phyloP scores from a whole-genome alignment of 2,797 vertebrate genomes.

The Myotis planiceps region DNA sequence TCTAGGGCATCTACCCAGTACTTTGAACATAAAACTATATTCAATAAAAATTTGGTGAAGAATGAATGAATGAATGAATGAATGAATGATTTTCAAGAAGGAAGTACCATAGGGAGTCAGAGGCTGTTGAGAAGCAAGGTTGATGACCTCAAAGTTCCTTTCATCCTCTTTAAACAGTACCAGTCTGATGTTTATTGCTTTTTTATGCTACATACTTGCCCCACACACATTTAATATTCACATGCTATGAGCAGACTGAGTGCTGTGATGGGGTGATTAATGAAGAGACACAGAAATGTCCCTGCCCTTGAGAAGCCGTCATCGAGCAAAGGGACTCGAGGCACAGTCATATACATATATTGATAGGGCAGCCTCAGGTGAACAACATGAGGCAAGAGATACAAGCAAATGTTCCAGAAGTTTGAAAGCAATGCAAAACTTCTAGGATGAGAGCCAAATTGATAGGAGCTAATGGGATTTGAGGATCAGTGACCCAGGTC shows the following conservation, averaged over 20 bases:
- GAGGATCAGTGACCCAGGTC: not conserved
- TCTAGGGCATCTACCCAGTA: not conserved
- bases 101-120: not conserved
- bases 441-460: not conserved
- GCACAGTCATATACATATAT: not conserved
- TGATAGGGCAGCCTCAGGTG: not conserved
- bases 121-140: not conserved
- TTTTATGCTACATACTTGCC: not conserved
- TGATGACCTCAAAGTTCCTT: not conserved
- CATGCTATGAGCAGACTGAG: not conserved
- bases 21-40: not conserved
- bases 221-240: not conserved
- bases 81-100: not conserved
- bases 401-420: not conserved
- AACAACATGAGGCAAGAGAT: not conserved
- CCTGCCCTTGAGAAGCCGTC: not conserved
- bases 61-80: not conserved
- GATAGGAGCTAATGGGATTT: not conserved
- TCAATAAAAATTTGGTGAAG: conserved; percentile 4
- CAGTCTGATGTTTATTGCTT: not conserved
- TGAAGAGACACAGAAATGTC: not conserved
- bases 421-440: not conserved
- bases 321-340: not conserved
- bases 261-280: not conserved
- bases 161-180: not conserved